A percentile compares a stretch with the other conserved stretches of the same genome.
Conservation (phyloP, 2,797 vertebrate species). For the Parotocinclus haroldoi region DNA sequence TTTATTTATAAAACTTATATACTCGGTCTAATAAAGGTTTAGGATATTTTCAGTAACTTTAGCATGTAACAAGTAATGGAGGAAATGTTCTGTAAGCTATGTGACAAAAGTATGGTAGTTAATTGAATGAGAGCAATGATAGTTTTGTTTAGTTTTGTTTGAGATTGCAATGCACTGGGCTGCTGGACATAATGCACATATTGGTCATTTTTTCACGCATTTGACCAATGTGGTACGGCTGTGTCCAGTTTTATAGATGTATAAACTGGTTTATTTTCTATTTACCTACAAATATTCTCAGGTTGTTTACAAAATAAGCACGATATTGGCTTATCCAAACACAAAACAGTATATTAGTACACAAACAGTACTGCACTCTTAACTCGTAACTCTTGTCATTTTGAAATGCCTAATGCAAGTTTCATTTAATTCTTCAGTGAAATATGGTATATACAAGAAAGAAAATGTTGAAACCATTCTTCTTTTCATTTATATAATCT, state of each 20-base stretch:
- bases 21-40: neutral
- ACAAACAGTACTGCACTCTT: too few relatives aligned
- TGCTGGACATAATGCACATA: neutral
- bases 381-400: too few relatives aligned
- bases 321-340: conserved; percentile 1
- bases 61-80: too few relatives aligned
- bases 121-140: neutral
- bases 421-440: too few relatives aligned
- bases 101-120: neutral
- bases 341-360: too few relatives aligned
- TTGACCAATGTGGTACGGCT: neutral
- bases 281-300: conserved; percentile 11
- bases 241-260: neutral
- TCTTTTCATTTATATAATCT: too few relatives aligned
- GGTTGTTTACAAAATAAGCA: conserved; percentile 14
- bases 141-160: neutral
- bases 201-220: neutral
- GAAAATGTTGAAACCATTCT: too few relatives aligned
- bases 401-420: too few relatives aligned
- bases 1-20: conserved; percentile 1
- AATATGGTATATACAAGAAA: neutral
- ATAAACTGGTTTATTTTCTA: neutral
- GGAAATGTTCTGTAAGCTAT: too few relatives aligned
- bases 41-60: neutral
- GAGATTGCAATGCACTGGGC: conserved; percentile 1